Evolutionary conservation across 2,797 vertebrate genomes (phyloP), one percentile per base, ranked within the genome.

Genomic region (Bradypodion pumilum): DNA sequence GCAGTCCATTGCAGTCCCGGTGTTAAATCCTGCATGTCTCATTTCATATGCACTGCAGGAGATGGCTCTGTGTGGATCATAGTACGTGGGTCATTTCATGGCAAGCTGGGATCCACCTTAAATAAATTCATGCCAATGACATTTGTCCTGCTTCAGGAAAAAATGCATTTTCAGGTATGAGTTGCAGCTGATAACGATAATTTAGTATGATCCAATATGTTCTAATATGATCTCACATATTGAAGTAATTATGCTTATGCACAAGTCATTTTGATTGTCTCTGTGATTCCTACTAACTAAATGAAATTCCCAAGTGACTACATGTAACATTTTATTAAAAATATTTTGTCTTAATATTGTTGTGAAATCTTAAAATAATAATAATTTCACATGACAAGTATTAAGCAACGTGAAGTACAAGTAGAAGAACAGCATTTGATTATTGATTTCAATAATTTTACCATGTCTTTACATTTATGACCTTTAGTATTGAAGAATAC

Each of bases 401-500:
- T 37, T 65, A 78, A 21, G 40, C 21, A 70, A 69, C 16, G 49
- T 1, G 7, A 5, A 59, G 4, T 81, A 76, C 40, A 29, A 63
- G 12, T 37, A 63, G 83, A 79, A 80, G 83, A 66, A 81, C n/a
- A 49, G 68, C 27, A 44, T 89, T 85, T 77, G 62, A 5, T 13
- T n/a, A n/a, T n/a, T n/a, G n/a, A n/a, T 69, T 52, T 77, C 85
- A 63, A 65, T 13, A 29, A 66, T 37, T 46, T 83, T 46, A 86
- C 70, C 6, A 23, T 46, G 88, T 40, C 82, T 75, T 74, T 78
- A 81, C 3, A 82, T 90, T 78, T 35, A 4, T 60, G 73, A 1
- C 63, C 44, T 83, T 69, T 89, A n/a, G 90, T 77, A 40, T 81
- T n/a, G n/a, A n/a, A 82, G 83, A 74, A 78, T 49, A 21, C 56